phyloP scores from a whole-genome alignment of 2,113 vertebrate genomes.

The Esox niger region DNA sequence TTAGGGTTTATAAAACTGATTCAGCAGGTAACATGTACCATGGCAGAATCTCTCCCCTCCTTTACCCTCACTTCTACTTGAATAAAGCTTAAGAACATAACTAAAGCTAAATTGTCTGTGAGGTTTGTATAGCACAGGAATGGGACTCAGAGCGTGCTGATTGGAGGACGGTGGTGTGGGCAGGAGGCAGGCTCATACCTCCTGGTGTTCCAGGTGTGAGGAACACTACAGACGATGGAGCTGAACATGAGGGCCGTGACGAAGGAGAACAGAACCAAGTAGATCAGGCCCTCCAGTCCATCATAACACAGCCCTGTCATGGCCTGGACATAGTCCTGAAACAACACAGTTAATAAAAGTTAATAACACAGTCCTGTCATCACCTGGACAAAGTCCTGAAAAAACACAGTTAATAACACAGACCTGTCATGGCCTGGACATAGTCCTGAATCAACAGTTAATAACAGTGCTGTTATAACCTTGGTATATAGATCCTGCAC shows the following conservation, averaged over 20 bases:
- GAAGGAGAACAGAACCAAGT: conserved; percentile 95
- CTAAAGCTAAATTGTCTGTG: neutral
- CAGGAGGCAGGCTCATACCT: conserved; percentile 69
- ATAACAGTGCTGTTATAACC: neutral
- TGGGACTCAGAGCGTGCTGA: neutral
- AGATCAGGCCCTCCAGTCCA: conserved; percentile 95
- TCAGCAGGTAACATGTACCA: too few relatives aligned
- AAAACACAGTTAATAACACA: neutral
- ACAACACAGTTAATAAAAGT: neutral
- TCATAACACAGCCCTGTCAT: conserved; percentile 94
- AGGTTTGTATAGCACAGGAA: neutral
- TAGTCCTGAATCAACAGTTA: conserved; percentile 4
- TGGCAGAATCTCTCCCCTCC: too few relatives aligned
- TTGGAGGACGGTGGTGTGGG: neutral
- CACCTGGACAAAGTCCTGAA: conserved; percentile 6
- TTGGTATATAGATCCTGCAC: conserved; percentile 1
- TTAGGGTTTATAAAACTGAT: too few relatives aligned
- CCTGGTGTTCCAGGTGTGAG: conserved; percentile 92
- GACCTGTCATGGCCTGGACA: neutral
- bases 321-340: conserved; percentile 91
- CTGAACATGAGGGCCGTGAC: conserved; percentile 98
- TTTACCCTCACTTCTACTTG: too few relatives aligned
- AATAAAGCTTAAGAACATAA: too few relatives aligned
- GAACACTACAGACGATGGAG: conserved; percentile 92
- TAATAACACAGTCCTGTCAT: neutral